Evolutionary conservation across 2,113 vertebrate species (phyloP), one percentile per base, ranked within the genome.

Genomic region (Corythaixoides concolor): DNA sequence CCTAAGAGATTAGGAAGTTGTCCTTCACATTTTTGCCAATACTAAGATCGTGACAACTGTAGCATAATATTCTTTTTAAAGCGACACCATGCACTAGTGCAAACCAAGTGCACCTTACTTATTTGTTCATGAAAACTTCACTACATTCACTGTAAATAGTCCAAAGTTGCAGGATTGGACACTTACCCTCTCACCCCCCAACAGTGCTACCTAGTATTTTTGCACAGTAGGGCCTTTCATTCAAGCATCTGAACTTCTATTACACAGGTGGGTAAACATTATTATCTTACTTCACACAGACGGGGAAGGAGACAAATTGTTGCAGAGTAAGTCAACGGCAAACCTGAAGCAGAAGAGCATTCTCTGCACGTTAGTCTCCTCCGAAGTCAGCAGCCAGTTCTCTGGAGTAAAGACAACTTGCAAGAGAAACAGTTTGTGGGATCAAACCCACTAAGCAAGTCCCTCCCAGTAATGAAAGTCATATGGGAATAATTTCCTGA

Each of bases 251-350:
- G 76, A 85, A 91, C 67, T 64, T 82, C 68, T 45, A 91, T 93
- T 91, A 72, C 89, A 88, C 97, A 96, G 94, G 91, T 86, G 91
- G 49, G 80, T 93, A 95, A 97, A 94, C 90, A 92, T 82, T 79
- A 86, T 95, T 95, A 91, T 83, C 89, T 85, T 50, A 13, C 68
- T 86, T 56, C 86, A 75, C 75, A 74, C 59, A 73, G 85, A 39
- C 8, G 24, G 43, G 39, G 53, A 95, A 72, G 58, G 52, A 82
- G 39, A 35, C 32, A 87, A 67, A 92, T 79, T 15, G 74, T 64
- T 81, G 49, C 11, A 32, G 52, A 32, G 21, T 18, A 41, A 67
- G 30, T 14, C 39, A 67, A 8, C 11, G 63, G 88, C 52, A 70
- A 90, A 68, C 32, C 53, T 35, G 63, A 41, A 84, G 43, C 23